Evolutionary conservation across 2,113 vertebrate species (phyloP).

Genomic region (Erythrolamprus reginae): DNA sequence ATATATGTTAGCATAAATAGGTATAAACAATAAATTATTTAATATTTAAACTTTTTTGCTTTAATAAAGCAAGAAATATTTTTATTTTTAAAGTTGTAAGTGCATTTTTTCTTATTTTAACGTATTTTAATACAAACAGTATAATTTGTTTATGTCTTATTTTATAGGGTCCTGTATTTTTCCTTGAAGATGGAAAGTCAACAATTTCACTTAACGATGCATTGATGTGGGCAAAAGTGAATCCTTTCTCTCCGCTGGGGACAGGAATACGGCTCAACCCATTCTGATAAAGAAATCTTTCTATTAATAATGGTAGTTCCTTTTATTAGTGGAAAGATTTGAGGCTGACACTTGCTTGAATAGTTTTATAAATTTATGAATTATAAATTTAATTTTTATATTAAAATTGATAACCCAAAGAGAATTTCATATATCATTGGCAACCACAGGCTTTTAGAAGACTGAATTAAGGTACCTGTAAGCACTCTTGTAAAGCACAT

Average conservation of each 20-base stretch:
- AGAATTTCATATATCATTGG: constrained; percentile 31
- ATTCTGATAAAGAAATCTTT: constrained; percentile 73
- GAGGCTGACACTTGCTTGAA: constrained; percentile 33
- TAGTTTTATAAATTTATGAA: constrained; percentile 38
- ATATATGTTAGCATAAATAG: not conserved
- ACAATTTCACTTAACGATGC: constrained; percentile 91
- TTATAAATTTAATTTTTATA: constrained; percentile 42
- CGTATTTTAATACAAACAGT: not conserved
- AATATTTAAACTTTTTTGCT: not conserved
- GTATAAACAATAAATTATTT: not conserved
- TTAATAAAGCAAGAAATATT: no score
- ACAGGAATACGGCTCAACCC: constrained; percentile 93
- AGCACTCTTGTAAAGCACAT: constrained; percentile 22
- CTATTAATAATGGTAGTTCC: constrained; percentile 14
- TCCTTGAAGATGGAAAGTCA: constrained; percentile 95
- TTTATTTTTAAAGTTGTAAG: not conserved
- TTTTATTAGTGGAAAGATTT: constrained; percentile 29
- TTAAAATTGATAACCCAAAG: constrained; percentile 59
- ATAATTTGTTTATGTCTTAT: not conserved
- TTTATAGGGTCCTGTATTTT: constrained; percentile 86
- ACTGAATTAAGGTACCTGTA: constrained; percentile 19
- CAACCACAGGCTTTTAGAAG: constrained; percentile 23
- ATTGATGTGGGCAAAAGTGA: constrained; percentile 98
- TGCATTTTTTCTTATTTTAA: not conserved
- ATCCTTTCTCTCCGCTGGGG: constrained; percentile 94